Evolutionary conservation across 2,113 vertebrate genomes (phyloP), one percentile per base, ranked within the genome.

Genomic region (Talpa occidentalis): DNA sequence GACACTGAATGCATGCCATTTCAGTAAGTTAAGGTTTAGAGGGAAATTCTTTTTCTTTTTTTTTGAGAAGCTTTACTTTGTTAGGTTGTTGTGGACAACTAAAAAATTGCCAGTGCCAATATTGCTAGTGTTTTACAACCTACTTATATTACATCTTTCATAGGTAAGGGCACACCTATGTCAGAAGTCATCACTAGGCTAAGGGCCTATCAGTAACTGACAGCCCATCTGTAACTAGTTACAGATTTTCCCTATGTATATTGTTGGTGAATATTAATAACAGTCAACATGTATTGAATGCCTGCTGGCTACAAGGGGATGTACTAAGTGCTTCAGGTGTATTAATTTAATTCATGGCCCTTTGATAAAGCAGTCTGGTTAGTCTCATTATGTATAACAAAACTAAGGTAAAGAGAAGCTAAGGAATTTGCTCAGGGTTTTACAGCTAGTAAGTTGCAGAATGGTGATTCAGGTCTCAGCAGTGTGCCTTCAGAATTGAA

Each of bases 281-380:
- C 56, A 59, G 56, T 90, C 73, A 88, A 26, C 87, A 64, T 78
- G 72, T 76, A 30, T 28, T 64, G 56, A 73, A 37, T 5, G 49
- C 52, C 30, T 82, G 1, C 15, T 82, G n/a, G 26, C 14, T 64
- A 54, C 22, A 44, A 86, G 40, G 3, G 74, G n/a, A 37, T 83
- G 5, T 1, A n/a, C 10, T 56, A 69, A 74, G 17, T 95, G 8
- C 30, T 92, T 86, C 21, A 56, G 42, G 62, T 93, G 37, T 69
- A 37, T 76, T 90, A 28, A 40, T 94, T 92, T 85, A 72, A 66
- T 86, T 89, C 10, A 21, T 93, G 73, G 62, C 22, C 30, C 21
- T 91, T 92, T 90, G 73, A 95, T 60, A 60, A 79, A 64, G 32
- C 5, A 15, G 32, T 91, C 42, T n/a, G 10, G 32, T 35, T 88